phyloP scores from a whole-genome alignment of 2,888 invertebrate genomes.

The Cabera pusaria region DNA sequence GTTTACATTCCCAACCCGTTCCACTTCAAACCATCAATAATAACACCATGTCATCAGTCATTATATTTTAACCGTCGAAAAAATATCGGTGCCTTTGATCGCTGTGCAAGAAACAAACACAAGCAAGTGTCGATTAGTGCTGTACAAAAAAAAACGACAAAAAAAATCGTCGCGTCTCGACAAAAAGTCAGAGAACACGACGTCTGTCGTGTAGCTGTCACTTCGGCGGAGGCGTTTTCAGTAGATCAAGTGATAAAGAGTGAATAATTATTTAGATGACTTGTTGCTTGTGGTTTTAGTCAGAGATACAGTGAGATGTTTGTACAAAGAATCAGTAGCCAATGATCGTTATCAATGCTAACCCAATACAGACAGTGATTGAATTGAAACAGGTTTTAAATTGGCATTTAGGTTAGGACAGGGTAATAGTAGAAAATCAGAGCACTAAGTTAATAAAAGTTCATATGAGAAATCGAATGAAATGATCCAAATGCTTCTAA shows the following conservation, averaged over 20 bases:
- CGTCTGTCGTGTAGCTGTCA: conserved; percentile 67
- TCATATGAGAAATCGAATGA: too few relatives aligned
- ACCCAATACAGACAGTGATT: not conserved
- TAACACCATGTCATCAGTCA: conserved; percentile 47
- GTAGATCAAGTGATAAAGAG: conserved; percentile 60
- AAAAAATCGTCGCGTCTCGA: conserved; percentile 48
- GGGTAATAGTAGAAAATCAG: too few relatives aligned
- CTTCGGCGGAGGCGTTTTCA: conserved; percentile 46
- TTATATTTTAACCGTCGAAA: conserved; percentile 39
- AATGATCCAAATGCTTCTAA: too few relatives aligned
- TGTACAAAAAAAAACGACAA: conserved; percentile 36
- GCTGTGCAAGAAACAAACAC: conserved; percentile 42
- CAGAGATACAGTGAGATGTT: conserved; percentile 4
- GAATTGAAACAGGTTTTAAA: not conserved
- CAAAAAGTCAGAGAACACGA: conserved; percentile 60
- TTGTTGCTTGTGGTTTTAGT: conserved; percentile 19
- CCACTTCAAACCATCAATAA: conserved; percentile 51
- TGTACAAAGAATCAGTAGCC: conserved; percentile 1
- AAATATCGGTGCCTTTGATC: conserved; percentile 45
- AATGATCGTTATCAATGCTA: conserved; percentile 1
- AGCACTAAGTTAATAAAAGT: too few relatives aligned
- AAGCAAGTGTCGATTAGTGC: conserved; percentile 67
- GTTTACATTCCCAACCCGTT: conserved; percentile 31
- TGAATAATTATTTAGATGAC: conserved; percentile 61
- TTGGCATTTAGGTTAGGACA: too few relatives aligned